Evolutionary conservation across 1,140 invertebrate species (phyloP).

Genomic region (Aphaenogaster ashmeadi): DNA sequence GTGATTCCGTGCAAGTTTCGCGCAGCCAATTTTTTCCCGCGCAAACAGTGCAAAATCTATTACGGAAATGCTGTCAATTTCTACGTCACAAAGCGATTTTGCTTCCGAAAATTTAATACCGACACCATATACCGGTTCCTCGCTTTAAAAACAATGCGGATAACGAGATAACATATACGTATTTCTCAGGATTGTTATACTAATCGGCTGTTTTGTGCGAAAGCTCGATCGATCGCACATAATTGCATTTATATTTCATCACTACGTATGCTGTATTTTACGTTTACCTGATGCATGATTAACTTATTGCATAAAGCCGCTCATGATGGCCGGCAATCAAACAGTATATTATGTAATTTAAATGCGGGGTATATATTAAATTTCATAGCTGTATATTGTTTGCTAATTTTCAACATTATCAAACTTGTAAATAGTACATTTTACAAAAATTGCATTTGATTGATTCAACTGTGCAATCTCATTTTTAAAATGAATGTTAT

Average conservation of each 20-base stretch:
- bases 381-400: not conserved
- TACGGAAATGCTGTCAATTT: not conserved
- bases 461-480: not conserved
- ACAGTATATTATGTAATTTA: conserved; percentile 18
- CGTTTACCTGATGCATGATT: conserved; percentile 35
- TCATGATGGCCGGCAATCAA: conserved; percentile 8
- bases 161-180: not conserved
- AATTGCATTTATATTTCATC: conserved; percentile 51
- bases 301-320: conserved; percentile 13
- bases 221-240: not conserved
- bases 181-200: not conserved
- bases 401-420: not conserved
- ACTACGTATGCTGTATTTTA: conserved; percentile 20
- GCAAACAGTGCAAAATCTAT: conserved; percentile 39
- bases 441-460: not conserved
- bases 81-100: conserved; percentile 15
- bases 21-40: conserved; percentile 42
- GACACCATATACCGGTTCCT: not conserved
- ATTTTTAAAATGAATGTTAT: not conserved
- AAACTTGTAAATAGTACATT: not conserved
- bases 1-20: conserved; percentile 5
- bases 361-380: conserved; percentile 1
- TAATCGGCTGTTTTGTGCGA: not conserved
- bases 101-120: conserved; percentile 10
- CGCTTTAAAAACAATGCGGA: not conserved